phyloP scores from a whole-genome alignment of 1,140 invertebrate species.

The Temnothorax longispinosus region DNA sequence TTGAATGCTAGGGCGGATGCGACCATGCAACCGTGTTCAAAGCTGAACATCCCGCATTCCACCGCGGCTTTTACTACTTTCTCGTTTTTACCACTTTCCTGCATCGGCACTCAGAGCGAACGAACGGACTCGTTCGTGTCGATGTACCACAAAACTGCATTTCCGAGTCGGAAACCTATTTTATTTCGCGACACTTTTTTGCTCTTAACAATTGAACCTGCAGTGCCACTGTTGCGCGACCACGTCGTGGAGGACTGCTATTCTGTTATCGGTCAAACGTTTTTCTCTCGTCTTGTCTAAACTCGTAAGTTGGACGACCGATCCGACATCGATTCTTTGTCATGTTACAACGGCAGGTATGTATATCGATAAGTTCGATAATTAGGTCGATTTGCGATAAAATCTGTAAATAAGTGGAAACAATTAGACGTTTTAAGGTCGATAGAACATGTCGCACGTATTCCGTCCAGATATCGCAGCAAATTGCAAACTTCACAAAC shows the following conservation, averaged over 20 bases:
- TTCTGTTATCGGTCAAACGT: background rate
- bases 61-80: conserved; percentile 68
- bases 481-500: background rate
- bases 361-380: conserved; percentile 2
- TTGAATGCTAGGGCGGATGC: conserved; percentile 29
- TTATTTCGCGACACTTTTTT: conserved; percentile 47
- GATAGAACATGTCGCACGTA: background rate
- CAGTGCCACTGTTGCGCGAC: conserved; percentile 28
- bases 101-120: conserved; percentile 26
- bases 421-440: background rate
- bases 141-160: conserved; percentile 43
- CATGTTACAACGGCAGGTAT: background rate
- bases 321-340: background rate
- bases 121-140: conserved; percentile 1
- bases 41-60: conserved; percentile 56
- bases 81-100: conserved; percentile 60
- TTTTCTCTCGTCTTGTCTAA: conserved; percentile 19
- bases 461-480: background rate
- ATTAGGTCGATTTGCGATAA: background rate
- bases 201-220: background rate
- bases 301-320: background rate
- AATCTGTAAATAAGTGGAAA: background rate
- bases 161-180: conserved; percentile 60
- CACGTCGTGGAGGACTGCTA: background rate
- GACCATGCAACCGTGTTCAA: conserved; percentile 65